These are phyloP conservation scores for Hemibagrus wyckioides DNA, from an alignment of 2,113 vertebrate genomes.

Conservation along the genomic window DNA sequence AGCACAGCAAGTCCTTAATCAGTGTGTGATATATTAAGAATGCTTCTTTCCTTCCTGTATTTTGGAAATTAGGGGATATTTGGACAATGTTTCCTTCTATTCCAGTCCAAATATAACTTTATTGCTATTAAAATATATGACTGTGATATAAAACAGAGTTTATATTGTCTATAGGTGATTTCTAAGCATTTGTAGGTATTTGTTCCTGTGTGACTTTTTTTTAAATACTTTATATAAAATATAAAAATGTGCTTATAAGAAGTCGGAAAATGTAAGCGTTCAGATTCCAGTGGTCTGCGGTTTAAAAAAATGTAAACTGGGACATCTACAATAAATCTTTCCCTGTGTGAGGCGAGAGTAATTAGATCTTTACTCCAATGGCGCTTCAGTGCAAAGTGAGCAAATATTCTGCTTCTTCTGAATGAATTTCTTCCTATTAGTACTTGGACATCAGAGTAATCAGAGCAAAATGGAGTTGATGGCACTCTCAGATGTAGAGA, in stretches of 20 bases:
- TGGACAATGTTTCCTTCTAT: neutral
- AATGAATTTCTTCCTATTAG: neutral
- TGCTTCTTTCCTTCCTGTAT: neutral
- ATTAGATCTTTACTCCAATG: neutral
- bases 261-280: neutral
- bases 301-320: neutral
- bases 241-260: neutral
- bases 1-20: neutral
- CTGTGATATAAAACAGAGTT: neutral
- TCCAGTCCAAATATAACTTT: neutral
- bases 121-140: neutral
- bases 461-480: conserved; percentile 24
- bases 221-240: neutral
- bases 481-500: neutral
- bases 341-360: neutral
- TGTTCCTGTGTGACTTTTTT: neutral
- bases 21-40: neutral
- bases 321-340: neutral
- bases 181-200: neutral
- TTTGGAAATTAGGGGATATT: neutral
- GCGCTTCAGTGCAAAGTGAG: conserved; percentile 4
- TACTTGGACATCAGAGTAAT: neutral
- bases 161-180: neutral
- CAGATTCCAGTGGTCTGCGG: neutral
- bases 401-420: neutral